phyloP scores from a whole-genome alignment of 2,888 invertebrate species.

The Drosophila hamatofila region DNA sequence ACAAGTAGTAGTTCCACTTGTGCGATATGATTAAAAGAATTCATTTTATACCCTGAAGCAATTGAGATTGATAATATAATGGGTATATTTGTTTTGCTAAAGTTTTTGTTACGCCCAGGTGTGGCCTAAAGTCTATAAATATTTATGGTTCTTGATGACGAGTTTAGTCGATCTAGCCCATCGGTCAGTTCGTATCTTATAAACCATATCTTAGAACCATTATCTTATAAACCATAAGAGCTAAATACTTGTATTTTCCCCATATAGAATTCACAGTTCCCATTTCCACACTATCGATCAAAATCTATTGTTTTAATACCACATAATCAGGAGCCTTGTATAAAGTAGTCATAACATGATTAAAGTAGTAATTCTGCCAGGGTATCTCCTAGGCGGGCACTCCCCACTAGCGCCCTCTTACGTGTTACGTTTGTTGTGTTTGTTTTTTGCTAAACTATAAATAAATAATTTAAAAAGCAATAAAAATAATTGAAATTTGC shows the following conservation, averaged over 20 bases:
- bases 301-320: neutral
- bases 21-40: slow-evolving; percentile 57
- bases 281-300: neutral
- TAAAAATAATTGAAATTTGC: slow-evolving; percentile 52
- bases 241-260: no score
- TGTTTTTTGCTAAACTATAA: slow-evolving; percentile 28
- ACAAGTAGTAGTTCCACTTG: slow-evolving; percentile 42
- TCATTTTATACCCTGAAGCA: neutral
- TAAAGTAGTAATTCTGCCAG: neutral
- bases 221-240: no score
- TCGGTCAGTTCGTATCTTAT: no score
- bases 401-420: neutral
- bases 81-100: neutral
- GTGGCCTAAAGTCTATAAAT: neutral
- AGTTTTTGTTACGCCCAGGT: no score
- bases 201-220: no score
- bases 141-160: neutral
- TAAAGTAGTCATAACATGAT: no score
- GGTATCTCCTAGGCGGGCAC: neutral
- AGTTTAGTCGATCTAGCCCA: no score
- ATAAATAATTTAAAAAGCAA: slow-evolving; percentile 42
- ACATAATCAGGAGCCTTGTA: no score
- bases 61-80: neutral
- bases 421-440: neutral
- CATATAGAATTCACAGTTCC: no score